Evolutionary conservation across 2,888 invertebrate genomes (phyloP), one percentile per base, ranked within the genome.

Genomic region (Lagria hirta): DNA sequence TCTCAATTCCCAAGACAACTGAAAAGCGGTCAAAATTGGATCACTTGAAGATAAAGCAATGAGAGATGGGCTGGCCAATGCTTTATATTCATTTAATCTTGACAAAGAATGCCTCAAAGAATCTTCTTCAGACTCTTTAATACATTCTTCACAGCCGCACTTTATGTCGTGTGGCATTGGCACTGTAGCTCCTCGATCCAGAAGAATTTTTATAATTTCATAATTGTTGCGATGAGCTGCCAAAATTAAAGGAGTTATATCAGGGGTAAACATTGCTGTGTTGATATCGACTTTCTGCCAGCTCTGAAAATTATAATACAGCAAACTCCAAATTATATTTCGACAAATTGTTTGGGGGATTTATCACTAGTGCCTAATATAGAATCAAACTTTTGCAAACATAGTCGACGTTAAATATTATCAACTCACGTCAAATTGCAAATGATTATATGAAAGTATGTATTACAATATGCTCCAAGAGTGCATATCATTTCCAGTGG

Each of bases 201-300:
- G 74, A 11, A 97, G 75, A 38, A 97, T 83, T 73, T 96, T 96
- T 55, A 97, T 79, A 60, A 96, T 96, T 74, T 96, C 96, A 65
- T 95, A 96, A 74, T 96, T 96, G 69, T 96, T 93, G 64, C 87
- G 81, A 66, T 96, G 95, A 14, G 95, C 94, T 0, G 95, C 95
- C 55, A 96, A 74, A 64, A 94, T 88, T 45, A 97, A 74, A 0
- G 96, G 96, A 0, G 96, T 96, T 56, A 96, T 86, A 70, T 97
- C 96, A 0, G 92, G 87, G 0, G 95, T 88, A 72, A 95, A 94
- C 69, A 85, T 84, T 1, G 89, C 87, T 3, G 84, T 86, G 54
- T 84, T 85, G 10, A 83, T 78, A 65, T 91, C 87, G 23, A 89
- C 85, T 68, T 82, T 87, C 69, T 91, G 87, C 91, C 91, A 91